These are phyloP conservation scores for Spialia ferax DNA, from an alignment of 2,888 invertebrate genomes.

Conservation along the genomic window DNA sequence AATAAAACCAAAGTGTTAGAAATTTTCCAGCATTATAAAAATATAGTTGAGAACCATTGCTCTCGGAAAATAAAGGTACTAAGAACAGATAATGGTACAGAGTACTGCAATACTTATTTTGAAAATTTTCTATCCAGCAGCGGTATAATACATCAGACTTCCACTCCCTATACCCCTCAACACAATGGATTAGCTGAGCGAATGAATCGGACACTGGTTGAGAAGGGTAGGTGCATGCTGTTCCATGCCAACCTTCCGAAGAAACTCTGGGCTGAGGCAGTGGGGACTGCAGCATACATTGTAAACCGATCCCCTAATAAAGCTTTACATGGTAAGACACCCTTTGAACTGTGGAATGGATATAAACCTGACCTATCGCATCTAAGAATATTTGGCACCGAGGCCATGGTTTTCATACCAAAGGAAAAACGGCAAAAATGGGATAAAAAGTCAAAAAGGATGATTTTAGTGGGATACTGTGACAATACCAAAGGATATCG, in stretches of 20 bases:
- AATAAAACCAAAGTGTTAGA: constrained; percentile 31
- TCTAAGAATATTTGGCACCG: too few relatives aligned
- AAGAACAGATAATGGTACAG: background rate
- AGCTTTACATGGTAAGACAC: background rate
- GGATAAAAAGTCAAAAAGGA: background rate
- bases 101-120: background rate
- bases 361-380: background rate
- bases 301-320: background rate
- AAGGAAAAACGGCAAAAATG: background rate
- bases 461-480: background rate
- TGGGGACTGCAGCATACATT: background rate
- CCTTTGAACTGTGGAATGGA: background rate
- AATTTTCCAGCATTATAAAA: constrained; percentile 35
- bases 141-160: background rate
- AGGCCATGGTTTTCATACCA: background rate
- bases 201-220: background rate
- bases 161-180: background rate
- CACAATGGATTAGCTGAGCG: background rate
- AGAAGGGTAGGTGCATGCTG: background rate
- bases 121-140: background rate
- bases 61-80: background rate
- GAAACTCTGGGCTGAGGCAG: background rate
- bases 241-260: background rate
- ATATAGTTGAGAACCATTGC: background rate
- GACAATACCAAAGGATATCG: background rate